Evolutionary conservation across 2,113 vertebrate genomes (phyloP), one percentile per base, ranked within the genome.

Genomic region (Otus sunia): DNA sequence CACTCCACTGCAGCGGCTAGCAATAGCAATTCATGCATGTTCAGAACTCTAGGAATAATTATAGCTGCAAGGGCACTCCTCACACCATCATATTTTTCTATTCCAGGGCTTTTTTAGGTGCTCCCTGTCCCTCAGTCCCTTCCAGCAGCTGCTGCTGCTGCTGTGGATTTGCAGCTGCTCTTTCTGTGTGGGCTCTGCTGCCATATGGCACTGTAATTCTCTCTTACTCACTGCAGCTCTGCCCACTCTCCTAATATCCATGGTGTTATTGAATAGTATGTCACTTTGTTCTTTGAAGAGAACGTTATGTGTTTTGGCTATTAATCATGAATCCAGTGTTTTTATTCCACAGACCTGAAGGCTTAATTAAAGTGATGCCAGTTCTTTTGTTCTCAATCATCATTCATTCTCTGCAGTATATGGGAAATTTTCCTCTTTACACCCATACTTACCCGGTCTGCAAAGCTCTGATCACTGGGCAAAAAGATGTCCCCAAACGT

Each of bases 131-230:
- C 52, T 81, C 30, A 55, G 52, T 37, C 9, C 37, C 37, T 95
- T 79, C 52, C 53, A 90, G 59, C 55, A 58, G 58, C 58, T 64
- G 63, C 69, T 90, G 45, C 85, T 82, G 72, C 85, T 82, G 72
- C 8, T 80, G 67, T 83, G 72, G 52, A 74, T 91, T 88, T 94
- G 72, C 88, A 84, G 72, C 76, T 95, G 91, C 73, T 78, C 36
- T 87, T 76, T 95, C 64, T 75, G 16, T 43, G 43, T 74, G 73
- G 52, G 84, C 55, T 96, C 26, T 71, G 41, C 79, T 92, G 95
- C 89, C 93, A 78, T 85, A 94, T 75, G 87, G 95, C 73, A 87
- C 64, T 1, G 1, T 81, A 92, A 91, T 87, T 94, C 68, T 91
- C 41, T 13, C 17, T 90, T 69, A 84, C 73, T 87, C 32, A 76